Percentiles rank a stretch among this genome's conserved stretches.
Evolutionary conservation across 2,113 vertebrate species (phyloP).

Genomic region (Sialia sialis): DNA sequence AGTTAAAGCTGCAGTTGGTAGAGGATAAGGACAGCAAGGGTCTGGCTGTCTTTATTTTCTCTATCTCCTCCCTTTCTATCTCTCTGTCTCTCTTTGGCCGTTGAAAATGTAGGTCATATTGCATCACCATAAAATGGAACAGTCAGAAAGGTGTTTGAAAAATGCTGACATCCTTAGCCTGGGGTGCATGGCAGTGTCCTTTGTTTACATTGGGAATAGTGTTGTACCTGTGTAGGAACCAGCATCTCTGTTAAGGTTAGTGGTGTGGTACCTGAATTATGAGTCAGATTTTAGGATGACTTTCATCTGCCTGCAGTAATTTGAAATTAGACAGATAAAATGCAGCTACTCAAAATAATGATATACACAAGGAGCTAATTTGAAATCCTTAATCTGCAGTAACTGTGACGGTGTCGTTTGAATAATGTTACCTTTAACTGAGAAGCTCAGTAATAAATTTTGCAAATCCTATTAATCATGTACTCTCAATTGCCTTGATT

Average conservation of each 20-base stretch:
- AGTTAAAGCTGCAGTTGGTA: slow-evolving; percentile 68
- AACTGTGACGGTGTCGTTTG: slow-evolving; percentile 41
- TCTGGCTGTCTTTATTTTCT: slow-evolving; percentile 62
- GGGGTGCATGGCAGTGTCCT: slow-evolving; percentile 65
- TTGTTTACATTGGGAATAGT: slow-evolving; percentile 64
- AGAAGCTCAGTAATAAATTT: slow-evolving; percentile 48
- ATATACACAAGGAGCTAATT: slow-evolving; percentile 57
- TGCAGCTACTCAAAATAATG: slow-evolving; percentile 43
- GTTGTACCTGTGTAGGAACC: slow-evolving; percentile 50
- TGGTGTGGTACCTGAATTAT: slow-evolving; percentile 44
- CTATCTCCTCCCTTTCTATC: slow-evolving; percentile 52
- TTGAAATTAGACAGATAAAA: slow-evolving; percentile 57
- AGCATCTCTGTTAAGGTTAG: slow-evolving; percentile 63
- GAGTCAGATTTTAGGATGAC: slow-evolving; percentile 49
- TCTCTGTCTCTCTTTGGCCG: slow-evolving; percentile 73
- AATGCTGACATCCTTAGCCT: slow-evolving; percentile 73
- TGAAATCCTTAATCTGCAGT: slow-evolving; percentile 57
- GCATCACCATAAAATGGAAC: slow-evolving; percentile 73
- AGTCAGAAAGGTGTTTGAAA: slow-evolving; percentile 76
- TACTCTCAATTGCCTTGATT: slow-evolving; percentile 48
- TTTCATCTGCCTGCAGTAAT: slow-evolving; percentile 56
- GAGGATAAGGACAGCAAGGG: slow-evolving; percentile 69
- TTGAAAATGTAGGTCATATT: slow-evolving; percentile 81
- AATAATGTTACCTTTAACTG: slow-evolving; percentile 53
- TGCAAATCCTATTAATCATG: slow-evolving; percentile 56